Evolutionary conservation across 2,888 invertebrate genomes (phyloP).

Genomic region (Hanleya hanleyi): DNA sequence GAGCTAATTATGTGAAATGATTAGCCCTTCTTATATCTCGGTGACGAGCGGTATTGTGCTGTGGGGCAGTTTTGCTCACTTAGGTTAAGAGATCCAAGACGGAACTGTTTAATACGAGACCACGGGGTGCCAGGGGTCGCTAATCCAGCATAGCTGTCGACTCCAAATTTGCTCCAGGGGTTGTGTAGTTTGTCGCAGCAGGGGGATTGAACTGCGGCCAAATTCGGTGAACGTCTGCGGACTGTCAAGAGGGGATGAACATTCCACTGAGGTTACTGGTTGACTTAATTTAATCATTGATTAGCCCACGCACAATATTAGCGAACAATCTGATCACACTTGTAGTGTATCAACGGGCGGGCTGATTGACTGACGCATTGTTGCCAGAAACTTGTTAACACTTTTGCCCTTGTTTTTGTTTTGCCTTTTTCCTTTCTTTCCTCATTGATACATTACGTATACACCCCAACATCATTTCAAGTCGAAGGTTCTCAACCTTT

Average conservation of each 20-base stretch:
- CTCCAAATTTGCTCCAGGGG: background rate
- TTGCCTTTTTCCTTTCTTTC: too few species aligned
- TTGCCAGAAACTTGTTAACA: background rate
- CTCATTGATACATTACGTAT: too few species aligned
- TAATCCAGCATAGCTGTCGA: background rate
- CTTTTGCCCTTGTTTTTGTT: background rate
- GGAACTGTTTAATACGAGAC: background rate
- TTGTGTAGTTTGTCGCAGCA: too few species aligned
- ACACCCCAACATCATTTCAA: too few species aligned
- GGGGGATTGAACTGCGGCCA: too few species aligned
- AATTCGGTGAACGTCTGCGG: too few species aligned
- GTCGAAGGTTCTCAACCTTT: too few species aligned
- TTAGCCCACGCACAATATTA: background rate
- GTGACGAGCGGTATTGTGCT: too few species aligned
- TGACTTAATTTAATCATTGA: conserved; percentile 7
- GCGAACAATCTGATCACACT: background rate
- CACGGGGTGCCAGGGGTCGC: background rate
- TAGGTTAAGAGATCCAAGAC: background rate
- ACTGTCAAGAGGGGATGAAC: too few species aligned
- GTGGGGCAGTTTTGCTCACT: too few species aligned
- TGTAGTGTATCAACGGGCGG: background rate
- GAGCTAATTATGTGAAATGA: too few species aligned
- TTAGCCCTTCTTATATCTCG: too few species aligned
- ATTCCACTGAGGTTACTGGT: background rate
- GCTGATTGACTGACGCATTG: background rate